These are phyloP conservation scores for Pasiphila rectangulata DNA, from an alignment of 2,888 invertebrate species.

Conservation along the genomic window DNA sequence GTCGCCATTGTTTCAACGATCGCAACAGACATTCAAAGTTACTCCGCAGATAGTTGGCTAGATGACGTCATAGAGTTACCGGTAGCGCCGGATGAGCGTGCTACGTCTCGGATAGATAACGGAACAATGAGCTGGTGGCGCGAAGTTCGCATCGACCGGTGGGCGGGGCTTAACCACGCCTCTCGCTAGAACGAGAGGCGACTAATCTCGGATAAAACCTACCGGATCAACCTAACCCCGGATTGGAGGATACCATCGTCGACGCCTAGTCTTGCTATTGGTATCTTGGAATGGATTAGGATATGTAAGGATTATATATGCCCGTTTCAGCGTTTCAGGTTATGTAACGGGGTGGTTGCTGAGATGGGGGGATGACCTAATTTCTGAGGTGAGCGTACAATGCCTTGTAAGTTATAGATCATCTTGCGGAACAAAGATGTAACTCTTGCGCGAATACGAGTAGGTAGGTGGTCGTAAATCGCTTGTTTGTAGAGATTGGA, in stretches of 20 bases:
- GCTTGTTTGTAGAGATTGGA: no score
- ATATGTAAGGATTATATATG: slow-evolving; percentile 43
- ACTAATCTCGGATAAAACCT: slow-evolving; percentile 75
- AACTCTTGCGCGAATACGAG: no score
- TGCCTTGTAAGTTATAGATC: slow-evolving; percentile 8
- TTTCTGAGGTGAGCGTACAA: slow-evolving; percentile 12
- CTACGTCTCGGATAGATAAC: slow-evolving; percentile 74
- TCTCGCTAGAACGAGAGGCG: slow-evolving; percentile 64
- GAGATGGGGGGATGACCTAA: slow-evolving; percentile 17
- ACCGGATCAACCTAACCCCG: slow-evolving; percentile 71
- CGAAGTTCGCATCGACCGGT: slow-evolving; percentile 67
- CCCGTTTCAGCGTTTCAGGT: slow-evolving; percentile 37
- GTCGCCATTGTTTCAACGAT: slow-evolving; percentile 2
- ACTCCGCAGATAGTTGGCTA: slow-evolving; percentile 11
- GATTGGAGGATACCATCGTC: slow-evolving; percentile 69
- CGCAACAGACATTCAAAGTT: not conserved
- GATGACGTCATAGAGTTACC: slow-evolving; percentile 56
- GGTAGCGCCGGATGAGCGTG: slow-evolving; percentile 70
- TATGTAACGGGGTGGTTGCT: slow-evolving; percentile 28
- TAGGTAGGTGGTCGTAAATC: no score
- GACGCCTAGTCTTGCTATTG: slow-evolving; percentile 72
- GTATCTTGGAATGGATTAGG: slow-evolving; percentile 74
- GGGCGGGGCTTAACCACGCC: slow-evolving; percentile 75
- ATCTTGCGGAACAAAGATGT: slow-evolving; percentile 4
- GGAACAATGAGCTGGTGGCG: slow-evolving; percentile 62